Evolutionary conservation across 1,140 invertebrate genomes (phyloP).

Genomic region (Microplitis demolitor): DNA sequence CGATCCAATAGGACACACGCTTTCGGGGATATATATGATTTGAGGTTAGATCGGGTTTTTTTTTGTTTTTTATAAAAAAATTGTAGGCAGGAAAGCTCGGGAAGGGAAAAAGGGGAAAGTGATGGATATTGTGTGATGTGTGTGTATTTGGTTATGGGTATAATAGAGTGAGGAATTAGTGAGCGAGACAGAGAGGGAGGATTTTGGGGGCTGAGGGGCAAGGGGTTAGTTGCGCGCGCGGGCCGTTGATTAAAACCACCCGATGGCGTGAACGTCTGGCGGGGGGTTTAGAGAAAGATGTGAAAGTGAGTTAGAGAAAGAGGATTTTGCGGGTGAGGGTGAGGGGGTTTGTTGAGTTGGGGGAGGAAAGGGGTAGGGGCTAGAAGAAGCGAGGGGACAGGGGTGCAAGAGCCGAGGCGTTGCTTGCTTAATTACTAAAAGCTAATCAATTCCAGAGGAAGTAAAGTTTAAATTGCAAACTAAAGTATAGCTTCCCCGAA

Average conservation of each 20-base stretch:
- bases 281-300: not conserved
- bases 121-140: not conserved
- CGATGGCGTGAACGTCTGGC: constrained; percentile 33
- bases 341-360: constrained; percentile 15
- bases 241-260: constrained; percentile 57
- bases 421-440: constrained; percentile 64
- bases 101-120: constrained; percentile 16
- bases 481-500: constrained; percentile 59
- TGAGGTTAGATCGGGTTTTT: constrained; percentile 36
- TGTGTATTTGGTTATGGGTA: not conserved
- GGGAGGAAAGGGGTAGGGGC: constrained; percentile 17
- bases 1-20: constrained; percentile 24
- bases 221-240: constrained; percentile 32
- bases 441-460: constrained; percentile 64
- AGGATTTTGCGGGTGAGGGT: constrained; percentile 25
- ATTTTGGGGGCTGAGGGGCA: constrained; percentile 5
- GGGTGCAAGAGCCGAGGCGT: constrained; percentile 47
- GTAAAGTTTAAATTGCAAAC: constrained; percentile 65
- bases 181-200: constrained; percentile 3
- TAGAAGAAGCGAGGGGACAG: not conserved
- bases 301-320: constrained; percentile 11
- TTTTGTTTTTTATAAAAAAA: constrained; percentile 49
- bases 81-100: constrained; percentile 36
- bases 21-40: constrained; percentile 22
- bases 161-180: not conserved